These are phyloP conservation scores for Epinephelus moara DNA, from an alignment of 2,113 vertebrate species.

Conservation along the genomic window DNA sequence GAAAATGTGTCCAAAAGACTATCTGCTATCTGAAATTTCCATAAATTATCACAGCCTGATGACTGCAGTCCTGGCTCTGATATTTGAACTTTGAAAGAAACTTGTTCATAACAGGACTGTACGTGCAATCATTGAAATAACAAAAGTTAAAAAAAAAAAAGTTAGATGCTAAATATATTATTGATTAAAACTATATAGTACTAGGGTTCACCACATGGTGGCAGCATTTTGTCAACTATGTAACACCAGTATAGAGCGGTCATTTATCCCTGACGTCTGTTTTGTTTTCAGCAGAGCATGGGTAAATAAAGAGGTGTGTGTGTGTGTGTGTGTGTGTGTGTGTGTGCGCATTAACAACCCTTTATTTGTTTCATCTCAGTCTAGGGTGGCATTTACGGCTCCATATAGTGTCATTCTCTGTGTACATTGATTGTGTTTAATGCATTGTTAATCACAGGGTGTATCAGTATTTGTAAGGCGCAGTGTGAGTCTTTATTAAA, in stretches of 20 bases:
- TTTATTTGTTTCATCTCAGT: background rate
- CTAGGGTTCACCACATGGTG: slow-evolving; percentile 47
- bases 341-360: background rate
- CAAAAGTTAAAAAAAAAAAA: background rate
- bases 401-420: background rate
- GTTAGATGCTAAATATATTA: background rate
- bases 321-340: slow-evolving; percentile 13
- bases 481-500: background rate
- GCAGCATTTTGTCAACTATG: slow-evolving; percentile 41
- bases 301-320: background rate
- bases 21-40: background rate
- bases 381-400: background rate
- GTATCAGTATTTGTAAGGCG: background rate
- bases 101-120: too few species aligned
- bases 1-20: background rate
- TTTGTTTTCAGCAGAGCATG: background rate
- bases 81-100: background rate
- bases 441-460: background rate
- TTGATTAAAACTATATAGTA: slow-evolving; percentile 33
- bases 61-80: background rate
- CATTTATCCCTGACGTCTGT: background rate
- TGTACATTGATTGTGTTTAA: background rate
- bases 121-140: background rate
- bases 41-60: background rate
- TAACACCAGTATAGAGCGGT: background rate